Base-by-base conservation (phyloP, 2,888 invertebrate species). In the Colostygia pectinataria region DNA sequence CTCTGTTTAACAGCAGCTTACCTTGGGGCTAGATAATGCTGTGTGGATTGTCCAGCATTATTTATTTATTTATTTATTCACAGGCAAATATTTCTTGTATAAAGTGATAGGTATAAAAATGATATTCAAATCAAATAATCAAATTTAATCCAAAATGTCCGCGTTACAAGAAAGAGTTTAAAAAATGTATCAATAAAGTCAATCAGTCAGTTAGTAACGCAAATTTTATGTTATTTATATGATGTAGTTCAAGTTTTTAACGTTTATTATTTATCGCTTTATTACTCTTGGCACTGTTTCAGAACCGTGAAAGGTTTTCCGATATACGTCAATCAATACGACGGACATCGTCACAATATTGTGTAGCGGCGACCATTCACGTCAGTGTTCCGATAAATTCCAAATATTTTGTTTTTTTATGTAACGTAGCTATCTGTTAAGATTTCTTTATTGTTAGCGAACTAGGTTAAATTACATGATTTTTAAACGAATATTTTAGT, bases 251-350 rank as follows among this genome's bases (percentile, higher is more conserved):
- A 9, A 8, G 18, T 29, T 31, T 34, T 32, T 6, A 31, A 10
- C 34, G 25, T 38, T 18, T 24, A 37, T 42, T 41, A 32, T 38
- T 42, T 42, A 48, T 32, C 20, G 12, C 24, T 42, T 28, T 43
- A 34, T 37, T 36, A 34, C 28, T 27, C 24, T 39, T 38, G 36
- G 28, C 38, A 49, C 15, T 33, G 34, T 40, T 46, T 40, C 37
- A 41, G 29, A 39, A 39, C 13, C 28, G 47, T 47, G 29, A 41
- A 47, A 40, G 40, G 34, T 47, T 47, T 47, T 29, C n/a, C 40
- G 40, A 25, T 47, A 24, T 12, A 34, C 47, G 47, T 47, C 47
- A 47, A 24, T 47, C 46, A 46, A 24, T 39, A 34, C 29, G 34
- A 29, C 4, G 37, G 23, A 14, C 15, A 29, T 32, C 25, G 25